Percentiles rank a stretch among this genome's conserved stretches.
Evolutionary conservation across 2,888 invertebrate genomes (phyloP).

Genomic region (Mesopsocus fuscifrons): DNA sequence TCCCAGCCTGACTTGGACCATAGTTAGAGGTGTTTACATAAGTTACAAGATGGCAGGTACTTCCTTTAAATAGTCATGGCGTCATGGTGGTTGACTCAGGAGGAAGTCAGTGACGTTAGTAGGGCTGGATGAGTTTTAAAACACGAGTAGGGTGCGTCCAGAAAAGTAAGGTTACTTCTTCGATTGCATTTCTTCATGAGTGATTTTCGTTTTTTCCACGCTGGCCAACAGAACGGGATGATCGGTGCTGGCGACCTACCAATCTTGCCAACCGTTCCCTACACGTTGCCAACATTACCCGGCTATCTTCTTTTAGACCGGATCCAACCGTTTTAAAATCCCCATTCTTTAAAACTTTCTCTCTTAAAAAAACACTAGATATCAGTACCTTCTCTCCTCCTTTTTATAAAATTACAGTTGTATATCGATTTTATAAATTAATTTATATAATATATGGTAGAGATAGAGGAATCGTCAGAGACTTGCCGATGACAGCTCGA

Average conservation of each 20-base stretch:
- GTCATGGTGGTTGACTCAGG: too few relatives aligned
- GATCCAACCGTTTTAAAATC: constrained; percentile 7
- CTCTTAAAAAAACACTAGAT: not conserved
- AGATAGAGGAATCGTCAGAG: not conserved
- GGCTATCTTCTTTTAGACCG: constrained; percentile 8
- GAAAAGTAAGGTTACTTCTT: too few relatives aligned
- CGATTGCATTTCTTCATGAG: too few relatives aligned
- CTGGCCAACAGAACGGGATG: constrained; percentile 8
- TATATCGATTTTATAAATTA: not conserved
- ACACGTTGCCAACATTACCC: constrained; percentile 10
- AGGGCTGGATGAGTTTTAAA: too few relatives aligned
- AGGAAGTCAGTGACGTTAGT: too few relatives aligned
- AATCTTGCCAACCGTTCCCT: constrained; percentile 8
- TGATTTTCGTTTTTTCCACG: not conserved
- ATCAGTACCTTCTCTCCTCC: not conserved
- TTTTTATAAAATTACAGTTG: not conserved
- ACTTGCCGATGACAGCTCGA: too few relatives aligned
- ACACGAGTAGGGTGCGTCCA: too few relatives aligned
- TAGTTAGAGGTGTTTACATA: too few relatives aligned
- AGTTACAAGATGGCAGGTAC: too few relatives aligned
- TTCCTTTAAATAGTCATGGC: too few relatives aligned
- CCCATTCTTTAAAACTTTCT: not conserved
- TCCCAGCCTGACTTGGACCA: too few relatives aligned
- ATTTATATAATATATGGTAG: not conserved
- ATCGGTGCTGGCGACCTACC: constrained; percentile 7